Conservation (phyloP, 2,113 vertebrate species). For the Trogon surrucura region DNA sequence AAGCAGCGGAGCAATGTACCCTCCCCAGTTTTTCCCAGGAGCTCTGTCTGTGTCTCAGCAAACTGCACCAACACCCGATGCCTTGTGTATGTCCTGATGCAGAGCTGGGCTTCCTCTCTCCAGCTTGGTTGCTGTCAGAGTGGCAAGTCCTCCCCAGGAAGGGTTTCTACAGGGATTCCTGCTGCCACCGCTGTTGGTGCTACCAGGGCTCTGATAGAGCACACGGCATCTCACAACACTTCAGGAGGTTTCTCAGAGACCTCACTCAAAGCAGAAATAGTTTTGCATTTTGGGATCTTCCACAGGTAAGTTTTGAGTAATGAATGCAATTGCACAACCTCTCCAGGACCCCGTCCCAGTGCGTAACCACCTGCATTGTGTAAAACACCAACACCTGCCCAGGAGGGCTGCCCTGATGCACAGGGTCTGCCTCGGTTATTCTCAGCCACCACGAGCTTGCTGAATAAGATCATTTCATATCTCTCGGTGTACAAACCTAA, state of each 20-base stretch:
- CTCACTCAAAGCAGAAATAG: background rate
- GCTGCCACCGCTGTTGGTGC: accelerated
- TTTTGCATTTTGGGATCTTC: background rate
- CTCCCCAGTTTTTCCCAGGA: background rate
- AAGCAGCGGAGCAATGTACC: background rate
- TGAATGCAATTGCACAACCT: background rate
- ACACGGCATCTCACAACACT: background rate
- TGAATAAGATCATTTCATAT: background rate
- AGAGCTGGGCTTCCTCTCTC: background rate
- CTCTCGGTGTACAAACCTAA: background rate
- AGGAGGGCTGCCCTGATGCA: background rate
- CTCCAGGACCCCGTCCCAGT: background rate
- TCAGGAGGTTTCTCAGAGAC: background rate
- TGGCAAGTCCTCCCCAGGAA: background rate
- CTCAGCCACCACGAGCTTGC: background rate
- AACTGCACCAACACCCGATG: accelerated
- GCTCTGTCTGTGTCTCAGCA: background rate
- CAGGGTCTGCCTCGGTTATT: background rate
- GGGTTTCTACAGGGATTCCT: background rate
- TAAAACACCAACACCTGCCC: accelerated
- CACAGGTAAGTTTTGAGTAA: background rate
- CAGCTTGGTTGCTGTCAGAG: background rate
- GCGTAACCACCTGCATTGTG: background rate
- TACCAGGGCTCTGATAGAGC: background rate
- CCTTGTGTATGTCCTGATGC: background rate